Conservation (phyloP, 1,140 invertebrate species). For the Patella vulgata region DNA sequence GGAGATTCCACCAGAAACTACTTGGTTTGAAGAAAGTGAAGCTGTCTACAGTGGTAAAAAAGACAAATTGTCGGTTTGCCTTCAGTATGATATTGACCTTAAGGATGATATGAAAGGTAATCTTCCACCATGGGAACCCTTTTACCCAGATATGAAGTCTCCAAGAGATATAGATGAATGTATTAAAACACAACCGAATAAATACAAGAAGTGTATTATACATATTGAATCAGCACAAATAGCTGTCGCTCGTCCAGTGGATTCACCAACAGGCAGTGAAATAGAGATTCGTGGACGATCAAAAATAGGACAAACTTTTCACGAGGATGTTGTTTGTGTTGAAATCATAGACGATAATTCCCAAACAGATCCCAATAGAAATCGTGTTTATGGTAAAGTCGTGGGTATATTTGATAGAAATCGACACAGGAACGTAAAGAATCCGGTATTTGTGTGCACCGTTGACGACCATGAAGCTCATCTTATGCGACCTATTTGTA, state of each 20-base stretch:
- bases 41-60: too few relatives aligned
- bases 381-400: conserved; percentile 37
- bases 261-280: background rate
- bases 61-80: too few relatives aligned
- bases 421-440: conserved; percentile 17
- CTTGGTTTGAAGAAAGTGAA: too few relatives aligned
- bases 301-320: conserved; percentile 51
- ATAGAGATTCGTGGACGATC: conserved; percentile 51
- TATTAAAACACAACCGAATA: conserved; percentile 15
- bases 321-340: conserved; percentile 57
- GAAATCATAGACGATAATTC: conserved; percentile 29
- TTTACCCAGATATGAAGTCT: conserved; percentile 6
- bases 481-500: conserved; percentile 55
- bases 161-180: conserved; percentile 1
- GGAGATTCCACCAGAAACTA: too few relatives aligned
- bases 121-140: background rate
- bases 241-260: conserved; percentile 24
- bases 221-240: conserved; percentile 38
- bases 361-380: too few relatives aligned
- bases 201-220: conserved; percentile 41
- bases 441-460: conserved; percentile 51
- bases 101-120: too few relatives aligned
- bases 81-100: too few relatives aligned
- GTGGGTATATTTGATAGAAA: conserved; percentile 43
- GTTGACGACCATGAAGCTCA: conserved; percentile 40